A percentile compares a stretch with the other conserved stretches of the same genome.
phyloP scores from a whole-genome alignment of 2,113 vertebrate species.

The Neodon shergylaensis region DNA sequence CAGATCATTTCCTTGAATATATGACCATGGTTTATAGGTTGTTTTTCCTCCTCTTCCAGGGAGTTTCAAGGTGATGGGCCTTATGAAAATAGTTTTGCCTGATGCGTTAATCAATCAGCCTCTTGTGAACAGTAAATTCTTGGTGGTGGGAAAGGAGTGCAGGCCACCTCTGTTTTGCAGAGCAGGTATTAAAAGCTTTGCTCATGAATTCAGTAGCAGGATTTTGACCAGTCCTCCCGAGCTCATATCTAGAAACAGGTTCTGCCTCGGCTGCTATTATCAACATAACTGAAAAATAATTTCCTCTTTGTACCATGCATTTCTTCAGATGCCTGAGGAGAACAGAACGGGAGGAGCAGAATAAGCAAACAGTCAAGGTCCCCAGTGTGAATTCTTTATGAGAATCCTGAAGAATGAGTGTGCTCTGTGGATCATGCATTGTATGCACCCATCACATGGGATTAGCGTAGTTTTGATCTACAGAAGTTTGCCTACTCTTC shows the following conservation, averaged over 20 bases:
- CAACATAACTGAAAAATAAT: not conserved
- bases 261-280: not conserved
- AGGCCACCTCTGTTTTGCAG: not conserved
- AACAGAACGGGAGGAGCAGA: not conserved
- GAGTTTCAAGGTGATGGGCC: not conserved
- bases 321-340: not conserved
- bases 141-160: accelerated
- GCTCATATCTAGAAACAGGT: not conserved
- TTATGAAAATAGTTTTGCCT: not conserved
- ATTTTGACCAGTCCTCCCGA: not conserved
- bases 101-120: not conserved
- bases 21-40: not conserved
- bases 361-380: not conserved
- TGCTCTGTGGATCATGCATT: not conserved
- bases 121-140: no score
- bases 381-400: not conserved
- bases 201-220: not conserved
- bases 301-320: not conserved
- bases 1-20: not conserved
- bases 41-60: not conserved
- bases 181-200: accelerated
- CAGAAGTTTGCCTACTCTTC: not conserved
- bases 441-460: not conserved
- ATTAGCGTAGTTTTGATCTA: not conserved
- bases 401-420: not conserved